A percentile compares a stretch with the other conserved stretches of the same genome.
Evolutionary conservation across 2,888 invertebrate genomes (phyloP).

Genomic region (Amphipoea oculea): DNA sequence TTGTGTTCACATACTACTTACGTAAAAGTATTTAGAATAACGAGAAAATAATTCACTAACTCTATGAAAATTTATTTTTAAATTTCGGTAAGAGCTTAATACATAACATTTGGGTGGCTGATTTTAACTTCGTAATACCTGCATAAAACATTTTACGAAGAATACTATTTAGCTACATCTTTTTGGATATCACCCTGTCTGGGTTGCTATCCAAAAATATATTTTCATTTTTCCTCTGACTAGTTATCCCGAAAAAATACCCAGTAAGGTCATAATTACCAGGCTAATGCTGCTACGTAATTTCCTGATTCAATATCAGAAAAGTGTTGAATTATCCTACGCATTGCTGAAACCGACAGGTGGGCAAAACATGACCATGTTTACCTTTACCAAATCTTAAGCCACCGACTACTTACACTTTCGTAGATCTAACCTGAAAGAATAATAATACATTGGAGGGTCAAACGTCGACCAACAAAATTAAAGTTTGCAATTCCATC

Average conservation of each 20-base stretch:
- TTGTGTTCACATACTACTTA: neutral
- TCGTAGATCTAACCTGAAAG: slow-evolving; percentile 22
- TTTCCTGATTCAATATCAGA: neutral
- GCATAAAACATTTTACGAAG: neutral
- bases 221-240: neutral
- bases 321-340: neutral
- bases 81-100: neutral
- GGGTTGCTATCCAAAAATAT: neutral
- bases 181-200: neutral
- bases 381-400: slow-evolving; percentile 13
- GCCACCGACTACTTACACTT: slow-evolving; percentile 12
- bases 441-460: slow-evolving; percentile 30
- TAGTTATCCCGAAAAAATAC: neutral
- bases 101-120: neutral
- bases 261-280: neutral
- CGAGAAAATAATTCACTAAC: too few species aligned
- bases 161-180: neutral
- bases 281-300: neutral
- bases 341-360: neutral
- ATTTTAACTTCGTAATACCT: neutral
- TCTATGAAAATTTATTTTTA: neutral
- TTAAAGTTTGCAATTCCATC: slow-evolving; percentile 28
- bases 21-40: neutral
- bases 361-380: neutral
- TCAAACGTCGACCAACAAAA: slow-evolving; percentile 17